These are phyloP conservation scores for Epinephelus cyanopodus DNA, from an alignment of 2,113 vertebrate species.

Conservation along the genomic window DNA sequence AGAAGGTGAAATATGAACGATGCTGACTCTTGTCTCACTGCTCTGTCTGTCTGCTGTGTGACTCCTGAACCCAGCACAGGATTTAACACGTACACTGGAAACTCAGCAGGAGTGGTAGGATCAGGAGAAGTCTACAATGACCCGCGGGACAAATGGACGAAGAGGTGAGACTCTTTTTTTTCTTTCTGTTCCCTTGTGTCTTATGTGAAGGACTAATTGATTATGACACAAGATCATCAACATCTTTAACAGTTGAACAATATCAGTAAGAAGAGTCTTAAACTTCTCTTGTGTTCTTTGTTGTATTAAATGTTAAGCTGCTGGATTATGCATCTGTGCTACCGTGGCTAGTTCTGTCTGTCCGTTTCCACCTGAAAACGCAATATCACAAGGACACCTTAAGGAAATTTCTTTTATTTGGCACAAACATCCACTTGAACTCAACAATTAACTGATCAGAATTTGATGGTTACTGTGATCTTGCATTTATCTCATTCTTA, in stretches of 20 bases:
- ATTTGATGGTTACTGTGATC: no score
- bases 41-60: constrained; percentile 46
- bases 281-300: background rate
- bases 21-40: constrained; percentile 58
- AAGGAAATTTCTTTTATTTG: no score
- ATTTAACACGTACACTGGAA: constrained; percentile 92
- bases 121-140: constrained; percentile 90
- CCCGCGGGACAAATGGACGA: constrained; percentile 89
- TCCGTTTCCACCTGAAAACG: no score
- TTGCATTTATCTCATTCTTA: no score
- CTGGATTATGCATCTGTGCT: background rate
- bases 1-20: background rate
- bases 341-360: no score
- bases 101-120: constrained; percentile 88
- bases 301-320: background rate
- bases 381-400: no score
- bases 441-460: no score
- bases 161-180: constrained; percentile 86
- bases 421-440: no score
- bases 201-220: background rate
- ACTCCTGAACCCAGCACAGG: constrained; percentile 85
- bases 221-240: background rate
- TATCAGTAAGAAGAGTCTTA: background rate
- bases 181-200: no score
- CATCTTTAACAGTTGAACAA: background rate